Evolutionary conservation across 2,888 invertebrate genomes (phyloP), one percentile per base, ranked within the genome.

Genomic region (Drosophila meridionalis): DNA sequence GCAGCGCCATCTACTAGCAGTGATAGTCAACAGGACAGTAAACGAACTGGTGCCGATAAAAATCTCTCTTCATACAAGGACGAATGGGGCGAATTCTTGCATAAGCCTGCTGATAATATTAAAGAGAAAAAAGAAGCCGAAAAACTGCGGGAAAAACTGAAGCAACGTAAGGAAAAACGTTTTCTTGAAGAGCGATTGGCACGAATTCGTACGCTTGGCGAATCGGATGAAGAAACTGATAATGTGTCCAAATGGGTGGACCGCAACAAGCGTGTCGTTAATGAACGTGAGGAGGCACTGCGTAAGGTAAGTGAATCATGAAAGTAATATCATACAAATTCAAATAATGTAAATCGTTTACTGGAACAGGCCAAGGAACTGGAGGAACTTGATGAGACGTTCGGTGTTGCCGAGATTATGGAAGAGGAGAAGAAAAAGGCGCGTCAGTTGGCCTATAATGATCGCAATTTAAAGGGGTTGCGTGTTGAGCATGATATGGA

Each of bases 341-440:
- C 2, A 34, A 69, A 32, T 57, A 40, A 47, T 66, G 4, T n/a
- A 3, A 12, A 12, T 36, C 12, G 20, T n/a, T 52, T 26, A 26
- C 7, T 34, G 20, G 0, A 12, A 8, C 91, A 97, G 97, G 99
- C 98, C 30, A 98, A 98, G 92, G 95, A 97, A 94, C 93, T 99
- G 90, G 98, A 99, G 93, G 98, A 99, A 93, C 95, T 99, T 94
- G 99, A 99, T 93, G 97, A 95, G 80, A 98, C 97, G 92, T 99
- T 99, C 94, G 99, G 98, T 38, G 96, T 98, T 72, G 95, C 96
- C 14, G 96, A 96, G 84, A 94, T 98, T 56, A 95, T 99, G n/a
- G 96, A 97, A 77, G 95, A 97, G 81, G 97, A 97, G 87, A 95
- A 95, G 77, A 94, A 93, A 71, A 94, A 95, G 58, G 94, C 95